A percentile compares a stretch with the other conserved stretches of the same genome.
Conservation (phyloP, 2,888 invertebrate species). For the Digitonthophagus gazella region DNA sequence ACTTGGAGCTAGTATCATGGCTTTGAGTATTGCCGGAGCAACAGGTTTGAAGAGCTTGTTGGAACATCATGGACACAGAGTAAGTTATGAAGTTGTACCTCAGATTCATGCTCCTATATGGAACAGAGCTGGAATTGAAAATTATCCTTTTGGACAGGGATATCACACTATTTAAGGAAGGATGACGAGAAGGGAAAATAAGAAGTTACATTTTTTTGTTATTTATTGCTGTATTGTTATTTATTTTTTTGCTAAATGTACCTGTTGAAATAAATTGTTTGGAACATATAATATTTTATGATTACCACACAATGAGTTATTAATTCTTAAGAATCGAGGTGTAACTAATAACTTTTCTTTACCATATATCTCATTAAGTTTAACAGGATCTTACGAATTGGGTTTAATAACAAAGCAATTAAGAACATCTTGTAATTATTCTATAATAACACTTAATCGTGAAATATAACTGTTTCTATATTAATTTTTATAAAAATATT, state of each 20-base stretch:
- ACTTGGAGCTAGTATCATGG: conserved; percentile 61
- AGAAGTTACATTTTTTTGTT: neutral
- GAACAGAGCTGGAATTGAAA: conserved; percentile 39
- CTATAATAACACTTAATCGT: too few species aligned
- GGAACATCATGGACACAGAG: conserved; percentile 39
- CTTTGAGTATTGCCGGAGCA: conserved; percentile 59
- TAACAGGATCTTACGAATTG: too few species aligned
- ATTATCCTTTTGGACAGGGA: conserved; percentile 32
- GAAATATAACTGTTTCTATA: too few species aligned
- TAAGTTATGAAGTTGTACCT: conserved; percentile 48
- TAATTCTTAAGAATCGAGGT: too few species aligned
- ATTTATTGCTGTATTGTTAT: conserved; percentile 21
- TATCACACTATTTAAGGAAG: conserved; percentile 40
- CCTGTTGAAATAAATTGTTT: neutral
- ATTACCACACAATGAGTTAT: too few species aligned
- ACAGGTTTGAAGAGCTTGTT: conserved; percentile 45
- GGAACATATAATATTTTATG: neutral
- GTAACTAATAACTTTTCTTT: too few species aligned
- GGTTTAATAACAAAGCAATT: too few species aligned
- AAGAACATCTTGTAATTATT: too few species aligned
- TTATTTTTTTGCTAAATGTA: conserved; percentile 21
- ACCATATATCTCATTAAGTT: too few species aligned
- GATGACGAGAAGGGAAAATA: conserved; percentile 4
- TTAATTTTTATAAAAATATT: too few species aligned
- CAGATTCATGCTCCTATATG: conserved; percentile 40